Conservation (phyloP, 2,113 vertebrate genomes). For the Megaceryle maxima region DNA sequence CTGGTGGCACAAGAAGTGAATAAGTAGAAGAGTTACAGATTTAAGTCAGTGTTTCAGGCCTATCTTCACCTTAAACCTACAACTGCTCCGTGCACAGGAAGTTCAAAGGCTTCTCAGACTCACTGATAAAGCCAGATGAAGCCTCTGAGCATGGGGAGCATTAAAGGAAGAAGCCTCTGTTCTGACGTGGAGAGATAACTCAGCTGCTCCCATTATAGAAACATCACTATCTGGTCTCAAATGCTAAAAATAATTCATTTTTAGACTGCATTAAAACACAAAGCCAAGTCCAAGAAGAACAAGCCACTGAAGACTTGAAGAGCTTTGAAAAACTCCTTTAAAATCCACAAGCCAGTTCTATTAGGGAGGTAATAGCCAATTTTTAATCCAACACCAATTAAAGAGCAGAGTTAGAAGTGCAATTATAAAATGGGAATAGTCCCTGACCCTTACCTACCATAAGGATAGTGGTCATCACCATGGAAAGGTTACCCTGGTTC, state of each 20-base stretch:
- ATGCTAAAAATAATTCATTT: neutral
- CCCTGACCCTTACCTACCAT: slow-evolving; percentile 73
- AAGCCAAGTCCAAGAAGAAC: slow-evolving; percentile 22
- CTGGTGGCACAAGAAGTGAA: neutral
- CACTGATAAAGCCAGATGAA: neutral
- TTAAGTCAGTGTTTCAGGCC: neutral
- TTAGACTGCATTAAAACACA: neutral
- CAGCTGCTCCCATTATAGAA: neutral
- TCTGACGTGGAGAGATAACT: neutral
- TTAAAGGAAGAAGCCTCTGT: neutral
- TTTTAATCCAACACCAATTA: slow-evolving; percentile 43
- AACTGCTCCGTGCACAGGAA: neutral
- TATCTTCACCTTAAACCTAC: neutral
- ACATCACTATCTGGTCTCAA: slow-evolving; percentile 8
- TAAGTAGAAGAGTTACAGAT: neutral
- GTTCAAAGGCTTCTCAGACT: neutral
- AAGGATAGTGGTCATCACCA: slow-evolving; percentile 69
- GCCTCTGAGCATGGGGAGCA: neutral
- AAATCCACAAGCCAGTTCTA: neutral
- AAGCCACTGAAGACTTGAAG: neutral
- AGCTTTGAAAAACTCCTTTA: slow-evolving; percentile 27
- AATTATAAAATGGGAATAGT: slow-evolving; percentile 45
- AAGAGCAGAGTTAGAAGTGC: neutral
- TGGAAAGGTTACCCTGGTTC: slow-evolving; percentile 81
- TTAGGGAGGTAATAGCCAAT: neutral